These are phyloP conservation scores for Hydrotaea cyrtoneurina DNA, from an alignment of 2,888 invertebrate species.

Conservation along the genomic window DNA sequence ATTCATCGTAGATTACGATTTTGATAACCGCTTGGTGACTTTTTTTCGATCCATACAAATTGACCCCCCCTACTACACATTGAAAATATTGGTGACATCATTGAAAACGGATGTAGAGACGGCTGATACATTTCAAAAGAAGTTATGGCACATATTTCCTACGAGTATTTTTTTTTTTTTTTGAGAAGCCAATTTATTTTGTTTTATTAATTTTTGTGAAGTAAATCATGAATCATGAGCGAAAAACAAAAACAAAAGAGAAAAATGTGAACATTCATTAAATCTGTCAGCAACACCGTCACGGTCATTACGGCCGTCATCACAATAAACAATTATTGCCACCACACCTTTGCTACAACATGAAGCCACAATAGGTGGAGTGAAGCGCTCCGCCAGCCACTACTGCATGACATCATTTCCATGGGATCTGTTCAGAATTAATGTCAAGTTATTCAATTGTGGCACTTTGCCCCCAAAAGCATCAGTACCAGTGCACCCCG, in stretches of 20 bases:
- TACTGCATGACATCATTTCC: background rate
- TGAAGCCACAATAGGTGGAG: background rate
- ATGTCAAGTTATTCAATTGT: slow-evolving; percentile 16
- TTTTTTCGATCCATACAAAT: no score
- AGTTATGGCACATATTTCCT: no score
- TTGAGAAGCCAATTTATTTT: background rate
- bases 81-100: no score
- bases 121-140: no score
- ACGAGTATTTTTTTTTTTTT: no score
- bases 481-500: background rate
- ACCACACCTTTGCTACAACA: slow-evolving; percentile 7
- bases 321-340: slow-evolving; percentile 6
- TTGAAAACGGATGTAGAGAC: no score
- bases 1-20: no score
- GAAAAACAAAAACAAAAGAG: background rate
- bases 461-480: slow-evolving; percentile 21
- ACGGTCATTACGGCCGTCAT: background rate
- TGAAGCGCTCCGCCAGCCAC: background rate
- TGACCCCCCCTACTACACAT: no score
- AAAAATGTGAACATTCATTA: background rate
- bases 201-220: background rate
- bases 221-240: background rate
- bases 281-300: background rate
- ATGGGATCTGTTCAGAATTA: background rate
- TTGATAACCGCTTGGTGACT: no score